Evolutionary conservation across 1,140 invertebrate genomes (phyloP).

Genomic region (Pseudobourletiella spinata): DNA sequence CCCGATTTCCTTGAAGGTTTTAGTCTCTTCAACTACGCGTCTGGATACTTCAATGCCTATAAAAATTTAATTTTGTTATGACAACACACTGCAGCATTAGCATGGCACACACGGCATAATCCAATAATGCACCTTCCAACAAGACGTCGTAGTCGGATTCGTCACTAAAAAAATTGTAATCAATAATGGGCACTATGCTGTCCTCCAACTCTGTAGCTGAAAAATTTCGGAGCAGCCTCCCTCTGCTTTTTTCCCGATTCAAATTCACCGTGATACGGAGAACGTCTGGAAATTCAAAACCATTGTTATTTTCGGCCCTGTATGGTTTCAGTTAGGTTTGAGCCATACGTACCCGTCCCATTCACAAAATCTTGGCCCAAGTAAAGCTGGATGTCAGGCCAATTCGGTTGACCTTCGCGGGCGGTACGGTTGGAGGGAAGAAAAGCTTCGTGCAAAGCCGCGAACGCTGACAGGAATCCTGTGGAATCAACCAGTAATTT

Average conservation of each 20-base stretch:
- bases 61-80: no score
- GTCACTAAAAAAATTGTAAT: neutral
- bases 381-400: conserved; percentile 29
- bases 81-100: no score
- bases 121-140: neutral
- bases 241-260: neutral
- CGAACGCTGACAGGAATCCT: neutral
- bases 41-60: no score
- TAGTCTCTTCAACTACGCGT: neutral
- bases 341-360: no score
- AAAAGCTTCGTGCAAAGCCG: neutral
- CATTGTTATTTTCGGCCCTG: no score
- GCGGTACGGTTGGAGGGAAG: conserved; percentile 6
- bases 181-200: neutral
- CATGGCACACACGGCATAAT: no score
- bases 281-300: no score
- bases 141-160: neutral
- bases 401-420: conserved; percentile 3
- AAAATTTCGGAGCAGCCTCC: neutral
- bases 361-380: no score
- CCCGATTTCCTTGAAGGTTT: neutral
- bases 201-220: neutral
- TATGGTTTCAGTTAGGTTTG: no score
- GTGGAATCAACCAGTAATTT: no score
- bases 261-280: neutral